phyloP scores from a whole-genome alignment of 2,888 invertebrate genomes.

The Heteromurus nitidus region DNA sequence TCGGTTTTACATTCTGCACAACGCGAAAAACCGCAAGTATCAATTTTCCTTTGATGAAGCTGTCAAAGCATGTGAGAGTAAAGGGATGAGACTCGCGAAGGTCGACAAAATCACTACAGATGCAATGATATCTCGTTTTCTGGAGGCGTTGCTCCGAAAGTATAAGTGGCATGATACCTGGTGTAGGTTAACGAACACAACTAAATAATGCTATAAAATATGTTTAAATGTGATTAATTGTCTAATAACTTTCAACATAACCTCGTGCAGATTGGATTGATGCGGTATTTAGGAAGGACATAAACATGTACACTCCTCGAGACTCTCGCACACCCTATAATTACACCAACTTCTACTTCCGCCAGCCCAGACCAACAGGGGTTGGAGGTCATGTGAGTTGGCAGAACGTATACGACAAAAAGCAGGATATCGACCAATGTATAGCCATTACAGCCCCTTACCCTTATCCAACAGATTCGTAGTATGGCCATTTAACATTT shows the following conservation, averaged over 20 bases:
- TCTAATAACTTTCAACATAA: not conserved
- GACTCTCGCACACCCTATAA: not conserved
- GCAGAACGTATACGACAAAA: not conserved
- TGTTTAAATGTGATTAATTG: too few relatives aligned
- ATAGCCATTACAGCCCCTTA: not conserved
- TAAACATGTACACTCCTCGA: not conserved
- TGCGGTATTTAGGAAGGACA: not conserved
- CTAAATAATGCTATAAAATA: not conserved
- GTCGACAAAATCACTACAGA: slow-evolving; percentile 4
- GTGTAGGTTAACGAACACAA: not conserved
- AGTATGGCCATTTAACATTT: not conserved
- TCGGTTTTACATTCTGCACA: not conserved
- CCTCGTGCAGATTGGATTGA: slow-evolving; percentile 17
- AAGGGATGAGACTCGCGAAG: not conserved
- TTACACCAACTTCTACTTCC: not conserved
- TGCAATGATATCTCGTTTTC: not conserved
- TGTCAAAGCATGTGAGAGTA: not conserved
- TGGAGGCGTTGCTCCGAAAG: not conserved
- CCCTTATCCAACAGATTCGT: not conserved
- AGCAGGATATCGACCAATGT: not conserved
- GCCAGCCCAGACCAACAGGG: not conserved
- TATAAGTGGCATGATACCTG: not conserved
- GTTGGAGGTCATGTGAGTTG: not conserved
- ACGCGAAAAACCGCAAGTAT: not conserved
- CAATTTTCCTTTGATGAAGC: not conserved